Evolutionary conservation across 2,797 vertebrate genomes (phyloP).

Genomic region (Micrastur ruficollis): DNA sequence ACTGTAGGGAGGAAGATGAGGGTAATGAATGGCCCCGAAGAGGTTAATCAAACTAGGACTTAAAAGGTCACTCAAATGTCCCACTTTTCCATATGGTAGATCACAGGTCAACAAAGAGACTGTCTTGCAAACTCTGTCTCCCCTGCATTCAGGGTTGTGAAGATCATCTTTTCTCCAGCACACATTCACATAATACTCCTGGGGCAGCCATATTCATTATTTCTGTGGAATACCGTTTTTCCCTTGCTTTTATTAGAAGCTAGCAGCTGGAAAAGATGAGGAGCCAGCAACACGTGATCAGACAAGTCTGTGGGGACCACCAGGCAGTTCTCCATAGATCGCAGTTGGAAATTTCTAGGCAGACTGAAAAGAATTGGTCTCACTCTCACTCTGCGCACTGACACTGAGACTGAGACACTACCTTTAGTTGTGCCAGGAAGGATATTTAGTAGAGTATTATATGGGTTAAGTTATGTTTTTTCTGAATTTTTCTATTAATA

Average conservation of each 20-base stretch:
- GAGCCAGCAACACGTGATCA: background rate
- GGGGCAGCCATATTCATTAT: background rate
- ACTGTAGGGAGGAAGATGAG: background rate
- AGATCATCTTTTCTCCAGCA: background rate
- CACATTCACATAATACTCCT: background rate
- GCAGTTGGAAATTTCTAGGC: background rate
- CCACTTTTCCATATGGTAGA: background rate
- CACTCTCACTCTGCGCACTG: background rate
- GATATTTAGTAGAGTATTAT: background rate
- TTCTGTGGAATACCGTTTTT: background rate
- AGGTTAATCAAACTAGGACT: background rate
- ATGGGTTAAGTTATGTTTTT: background rate
- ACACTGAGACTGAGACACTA: background rate
- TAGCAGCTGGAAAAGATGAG: conserved; percentile 34
- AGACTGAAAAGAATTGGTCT: background rate
- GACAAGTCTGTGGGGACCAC: background rate
- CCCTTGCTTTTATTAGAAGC: conserved; percentile 5
- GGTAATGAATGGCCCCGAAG: background rate
- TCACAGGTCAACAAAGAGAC: background rate
- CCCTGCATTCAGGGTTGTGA: background rate
- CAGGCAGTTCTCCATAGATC: background rate
- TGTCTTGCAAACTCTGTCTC: background rate
- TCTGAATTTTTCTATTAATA: background rate
- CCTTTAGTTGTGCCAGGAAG: background rate
- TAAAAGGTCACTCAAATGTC: background rate